phyloP scores from a whole-genome alignment of 1,140 invertebrate species.

The Centruroides vittatus region DNA sequence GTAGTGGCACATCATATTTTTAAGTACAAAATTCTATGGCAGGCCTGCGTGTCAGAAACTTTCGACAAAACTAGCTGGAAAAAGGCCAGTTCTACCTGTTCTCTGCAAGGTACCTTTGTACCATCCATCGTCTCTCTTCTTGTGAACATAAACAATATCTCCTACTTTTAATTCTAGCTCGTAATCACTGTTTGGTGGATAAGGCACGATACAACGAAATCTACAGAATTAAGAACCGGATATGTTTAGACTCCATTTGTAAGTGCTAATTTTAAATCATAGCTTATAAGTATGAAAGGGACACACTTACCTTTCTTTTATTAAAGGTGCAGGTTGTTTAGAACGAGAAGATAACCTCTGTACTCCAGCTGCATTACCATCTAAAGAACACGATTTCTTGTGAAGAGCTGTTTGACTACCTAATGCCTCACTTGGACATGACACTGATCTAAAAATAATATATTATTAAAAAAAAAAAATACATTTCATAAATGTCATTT shows the following conservation, averaged over 20 bases:
- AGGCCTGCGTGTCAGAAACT: constrained; percentile 11
- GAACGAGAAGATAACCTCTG: constrained; percentile 19
- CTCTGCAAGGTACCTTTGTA: constrained; percentile 81
- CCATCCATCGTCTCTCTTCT: constrained; percentile 88
- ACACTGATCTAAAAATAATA: constrained; percentile 53
- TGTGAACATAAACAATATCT: constrained; percentile 80
- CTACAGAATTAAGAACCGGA: constrained; percentile 26
- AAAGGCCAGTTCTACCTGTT: constrained; percentile 77
- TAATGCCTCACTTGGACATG: constrained; percentile 72
- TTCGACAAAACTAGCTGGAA: constrained; percentile 79
- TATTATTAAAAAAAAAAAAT: too few species aligned
- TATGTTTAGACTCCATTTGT: neutral
- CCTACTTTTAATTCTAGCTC: constrained; percentile 76
- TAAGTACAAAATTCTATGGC: too few species aligned
- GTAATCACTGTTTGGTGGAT: constrained; percentile 88
- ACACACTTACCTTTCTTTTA: constrained; percentile 27
- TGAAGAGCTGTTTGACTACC: constrained; percentile 37
- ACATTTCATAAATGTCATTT: too few species aligned
- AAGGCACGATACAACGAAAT: constrained; percentile 80
- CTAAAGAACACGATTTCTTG: constrained; percentile 19
- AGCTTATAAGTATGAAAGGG: neutral
- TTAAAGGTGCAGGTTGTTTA: constrained; percentile 25
- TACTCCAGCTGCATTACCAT: constrained; percentile 16
- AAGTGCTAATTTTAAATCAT: neutral
- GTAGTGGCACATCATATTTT: too few species aligned